Conservation (phyloP, 1,140 invertebrate genomes). For the Drosophila seguyi region DNA sequence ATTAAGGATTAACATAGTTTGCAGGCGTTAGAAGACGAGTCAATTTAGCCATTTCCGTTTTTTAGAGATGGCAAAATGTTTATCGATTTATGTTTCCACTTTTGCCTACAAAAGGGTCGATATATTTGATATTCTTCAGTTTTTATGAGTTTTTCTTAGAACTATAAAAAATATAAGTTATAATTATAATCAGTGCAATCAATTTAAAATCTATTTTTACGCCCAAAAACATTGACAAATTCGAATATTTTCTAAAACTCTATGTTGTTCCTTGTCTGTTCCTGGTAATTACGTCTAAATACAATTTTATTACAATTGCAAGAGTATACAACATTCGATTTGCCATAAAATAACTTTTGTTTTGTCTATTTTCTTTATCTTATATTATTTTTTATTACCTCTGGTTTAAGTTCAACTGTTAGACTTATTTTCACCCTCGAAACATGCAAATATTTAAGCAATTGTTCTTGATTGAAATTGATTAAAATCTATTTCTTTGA, state of each 20-base stretch:
- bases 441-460: slow-evolving; percentile 38
- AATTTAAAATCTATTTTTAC: too few relatives aligned
- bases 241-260: neutral
- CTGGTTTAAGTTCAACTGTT: neutral
- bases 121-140: too few relatives aligned
- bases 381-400: neutral
- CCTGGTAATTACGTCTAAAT: too few relatives aligned
- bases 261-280: neutral
- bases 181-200: too few relatives aligned
- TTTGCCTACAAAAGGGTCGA: neutral
- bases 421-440: neutral
- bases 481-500: slow-evolving; percentile 51
- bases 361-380: neutral
- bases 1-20: neutral
- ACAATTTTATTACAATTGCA: neutral
- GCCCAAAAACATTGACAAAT: neutral
- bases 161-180: too few relatives aligned
- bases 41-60: neutral
- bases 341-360: neutral
- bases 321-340: neutral
- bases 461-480: slow-evolving; percentile 56
- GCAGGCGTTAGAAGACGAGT: accelerated
- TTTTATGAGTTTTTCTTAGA: too few relatives aligned
- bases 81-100: too few relatives aligned
- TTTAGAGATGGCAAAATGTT: neutral